phyloP scores from a whole-genome alignment of 2,113 vertebrate species.

The Tapirus terrestris region DNA sequence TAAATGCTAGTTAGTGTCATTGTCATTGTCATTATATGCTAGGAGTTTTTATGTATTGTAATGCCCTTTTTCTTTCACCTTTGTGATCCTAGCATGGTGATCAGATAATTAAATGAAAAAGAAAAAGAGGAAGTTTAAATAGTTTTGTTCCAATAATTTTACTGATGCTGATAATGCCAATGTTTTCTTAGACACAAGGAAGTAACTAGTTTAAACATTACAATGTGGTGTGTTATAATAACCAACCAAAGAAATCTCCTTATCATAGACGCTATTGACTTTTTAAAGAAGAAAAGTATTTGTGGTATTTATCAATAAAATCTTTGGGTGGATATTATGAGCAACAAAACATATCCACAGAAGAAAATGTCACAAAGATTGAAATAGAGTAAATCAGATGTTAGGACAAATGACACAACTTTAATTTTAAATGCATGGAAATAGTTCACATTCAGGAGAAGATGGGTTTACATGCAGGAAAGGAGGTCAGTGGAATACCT shows the following conservation, averaged over 20 bases:
- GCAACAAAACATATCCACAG: background rate
- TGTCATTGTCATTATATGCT: background rate
- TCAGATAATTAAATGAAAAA: background rate
- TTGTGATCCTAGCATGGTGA: background rate
- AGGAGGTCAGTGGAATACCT: background rate
- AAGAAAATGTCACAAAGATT: background rate
- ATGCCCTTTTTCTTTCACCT: background rate
- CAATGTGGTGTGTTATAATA: background rate
- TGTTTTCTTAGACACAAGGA: conserved; percentile 9
- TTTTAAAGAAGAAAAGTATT: background rate
- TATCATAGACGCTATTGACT: background rate
- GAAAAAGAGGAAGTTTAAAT: background rate
- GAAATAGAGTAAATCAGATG: background rate
- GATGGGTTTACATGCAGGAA: background rate
- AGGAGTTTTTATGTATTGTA: background rate
- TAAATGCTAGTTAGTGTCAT: background rate
- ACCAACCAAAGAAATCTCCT: background rate
- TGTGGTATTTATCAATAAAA: background rate
- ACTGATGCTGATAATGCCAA: background rate
- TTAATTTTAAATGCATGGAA: conserved; percentile 7
- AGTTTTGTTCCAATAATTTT: background rate
- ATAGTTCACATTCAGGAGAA: background rate
- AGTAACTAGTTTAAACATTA: background rate
- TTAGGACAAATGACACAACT: background rate
- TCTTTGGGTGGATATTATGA: background rate